Evolutionary conservation across 2,888 invertebrate genomes (phyloP), one percentile per base, ranked within the genome.

Genomic region (Torymus texanus): DNA sequence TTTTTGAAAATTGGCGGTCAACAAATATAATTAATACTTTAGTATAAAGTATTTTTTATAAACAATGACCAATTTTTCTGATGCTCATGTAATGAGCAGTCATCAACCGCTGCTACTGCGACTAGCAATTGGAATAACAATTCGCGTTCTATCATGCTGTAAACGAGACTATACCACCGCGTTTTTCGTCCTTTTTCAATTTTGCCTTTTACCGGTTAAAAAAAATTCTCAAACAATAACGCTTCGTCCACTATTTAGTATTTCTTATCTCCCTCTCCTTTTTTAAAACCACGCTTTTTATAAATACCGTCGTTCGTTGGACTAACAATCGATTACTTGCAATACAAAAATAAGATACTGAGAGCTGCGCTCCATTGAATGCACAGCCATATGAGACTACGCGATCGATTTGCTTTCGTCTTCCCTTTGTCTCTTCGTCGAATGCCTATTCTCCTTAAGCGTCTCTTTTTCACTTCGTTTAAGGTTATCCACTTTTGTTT

Each of bases 341-440:
- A 83, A 79, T 89, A 90, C 86, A 89, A 90, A 90, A 90, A 90
- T 89, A 90, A 90, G 86, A 87, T 89, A 88, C 87, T 86, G 87
- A 74, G 84, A 89, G 87, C 89, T 88, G 87, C 84, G 88, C 88
- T 88, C 88, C 86, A 85, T 75, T 82, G 85, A 86, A 87, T 88
- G 88, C 90, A 90, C 90, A 90, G 90, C 90, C 90, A 89, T 88
- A 84, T 87, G 88, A 78, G 78, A 89, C 88, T 89, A 88, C 87
- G 86, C 88, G 87, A 86, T 86, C 83, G 79, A 83, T 80, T 80
- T 70, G 21, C 75, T 61, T 75, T 53, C 61, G 66, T 73, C 59
- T 81, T 83, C 59, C 41, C 53, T 82, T 78, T 75, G 55, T 21
- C 58, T 66, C 71, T 72, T 79, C 62, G 51, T 74, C 78, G 41